phyloP scores from a whole-genome alignment of 2,113 vertebrate genomes.

The Ageneiosus marmoratus region DNA sequence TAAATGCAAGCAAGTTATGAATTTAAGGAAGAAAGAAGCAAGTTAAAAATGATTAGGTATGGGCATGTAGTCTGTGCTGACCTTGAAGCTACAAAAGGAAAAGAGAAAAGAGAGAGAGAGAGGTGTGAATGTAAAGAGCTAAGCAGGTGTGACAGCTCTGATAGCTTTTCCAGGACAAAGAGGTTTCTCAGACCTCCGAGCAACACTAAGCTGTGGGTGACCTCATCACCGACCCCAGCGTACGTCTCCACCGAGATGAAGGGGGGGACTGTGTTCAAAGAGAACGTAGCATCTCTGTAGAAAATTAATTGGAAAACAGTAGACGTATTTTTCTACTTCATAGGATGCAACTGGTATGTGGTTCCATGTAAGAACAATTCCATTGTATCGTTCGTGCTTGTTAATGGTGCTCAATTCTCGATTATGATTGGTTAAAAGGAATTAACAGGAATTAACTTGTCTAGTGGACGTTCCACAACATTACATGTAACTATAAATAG shows the following conservation, averaged over 20 bases:
- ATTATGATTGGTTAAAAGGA: neutral
- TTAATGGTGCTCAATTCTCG: neutral
- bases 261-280: conserved; percentile 21
- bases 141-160: conserved; percentile 56
- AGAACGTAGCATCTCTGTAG: neutral
- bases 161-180: conserved; percentile 46
- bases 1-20: neutral
- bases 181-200: conserved; percentile 46
- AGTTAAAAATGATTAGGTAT: conserved; percentile 13
- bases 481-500: too few species aligned
- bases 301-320: conserved; percentile 40
- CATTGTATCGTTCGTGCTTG: neutral
- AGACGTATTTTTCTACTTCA: conserved; percentile 38
- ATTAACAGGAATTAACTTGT: too few species aligned
- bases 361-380: neutral
- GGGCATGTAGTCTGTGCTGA: conserved; percentile 26
- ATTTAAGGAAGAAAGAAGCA: neutral
- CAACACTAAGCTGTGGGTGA: conserved; percentile 44
- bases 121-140: conserved; percentile 24
- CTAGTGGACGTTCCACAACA: too few species aligned
- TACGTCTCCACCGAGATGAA: neutral
- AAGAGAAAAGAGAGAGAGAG: conserved; percentile 1
- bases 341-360: neutral
- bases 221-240: conserved; percentile 18
- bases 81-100: conserved; percentile 26